A percentile compares a stretch with the other conserved stretches of the same genome.
These are phyloP conservation scores for Trachymyrmex cornetzi DNA, from an alignment of 1,140 invertebrate species.

Conservation along the genomic window DNA sequence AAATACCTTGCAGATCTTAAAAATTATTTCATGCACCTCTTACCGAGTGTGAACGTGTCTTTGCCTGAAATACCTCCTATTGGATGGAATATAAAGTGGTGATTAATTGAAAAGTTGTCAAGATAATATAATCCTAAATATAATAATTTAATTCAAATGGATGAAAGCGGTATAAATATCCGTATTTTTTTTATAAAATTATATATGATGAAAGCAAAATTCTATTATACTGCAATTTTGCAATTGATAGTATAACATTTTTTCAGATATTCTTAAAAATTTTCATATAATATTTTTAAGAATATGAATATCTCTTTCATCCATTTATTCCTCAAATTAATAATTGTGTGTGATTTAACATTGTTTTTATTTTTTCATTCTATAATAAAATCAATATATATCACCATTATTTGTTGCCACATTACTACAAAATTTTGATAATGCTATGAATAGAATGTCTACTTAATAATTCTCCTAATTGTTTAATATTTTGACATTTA, in stretches of 20 bases:
- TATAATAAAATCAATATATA: slow-evolving; percentile 23
- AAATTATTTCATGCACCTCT: slow-evolving; percentile 77
- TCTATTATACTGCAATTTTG: background rate
- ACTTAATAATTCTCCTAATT: background rate
- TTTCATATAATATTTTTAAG: background rate
- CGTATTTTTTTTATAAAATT: slow-evolving; percentile 20
- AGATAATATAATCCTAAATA: slow-evolving; percentile 38
- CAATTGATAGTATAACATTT: background rate
- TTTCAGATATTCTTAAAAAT: background rate
- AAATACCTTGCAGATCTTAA: slow-evolving; percentile 80
- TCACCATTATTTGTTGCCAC: background rate
- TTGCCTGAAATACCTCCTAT: slow-evolving; percentile 78
- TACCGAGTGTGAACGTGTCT: slow-evolving; percentile 79
- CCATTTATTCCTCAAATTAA: slow-evolving; percentile 28
- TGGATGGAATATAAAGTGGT: slow-evolving; percentile 79
- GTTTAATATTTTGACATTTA: background rate
- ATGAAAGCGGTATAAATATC: slow-evolving; percentile 15
- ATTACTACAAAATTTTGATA: slow-evolving; percentile 2
- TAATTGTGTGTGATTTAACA: slow-evolving; percentile 19
- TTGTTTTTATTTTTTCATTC: slow-evolving; percentile 20
- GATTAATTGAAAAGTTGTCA: slow-evolving; percentile 64
- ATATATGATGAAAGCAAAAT: background rate
- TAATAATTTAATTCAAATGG: slow-evolving; percentile 34
- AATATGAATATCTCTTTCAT: slow-evolving; percentile 15
- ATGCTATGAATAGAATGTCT: background rate